Evolutionary conservation across 2,113 vertebrate genomes (phyloP).

Genomic region (Chaetodon trifascialis): DNA sequence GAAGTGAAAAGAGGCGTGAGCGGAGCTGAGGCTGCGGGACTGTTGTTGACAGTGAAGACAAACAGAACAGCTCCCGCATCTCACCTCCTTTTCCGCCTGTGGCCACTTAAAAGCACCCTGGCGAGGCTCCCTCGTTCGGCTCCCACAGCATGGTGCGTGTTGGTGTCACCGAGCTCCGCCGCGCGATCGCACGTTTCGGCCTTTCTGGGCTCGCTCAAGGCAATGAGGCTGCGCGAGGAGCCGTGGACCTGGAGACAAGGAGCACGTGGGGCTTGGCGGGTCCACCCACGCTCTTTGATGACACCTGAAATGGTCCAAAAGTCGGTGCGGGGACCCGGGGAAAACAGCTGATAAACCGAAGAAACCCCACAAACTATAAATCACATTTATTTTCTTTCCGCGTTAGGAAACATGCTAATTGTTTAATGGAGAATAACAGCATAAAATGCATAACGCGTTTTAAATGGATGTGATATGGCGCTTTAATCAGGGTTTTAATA

Average conservation of each 20-base stretch:
- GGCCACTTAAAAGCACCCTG: constrained; percentile 12
- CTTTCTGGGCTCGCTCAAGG: constrained; percentile 1
- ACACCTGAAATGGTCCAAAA: background rate
- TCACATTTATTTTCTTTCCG: too few relatives aligned
- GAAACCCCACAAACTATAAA: too few relatives aligned
- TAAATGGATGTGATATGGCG: too few relatives aligned
- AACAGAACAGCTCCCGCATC: constrained; percentile 52
- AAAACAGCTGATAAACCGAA: too few relatives aligned
- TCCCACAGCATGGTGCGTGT: constrained; percentile 22
- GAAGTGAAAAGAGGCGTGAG: constrained; percentile 42
- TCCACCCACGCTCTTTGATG: constrained; percentile 42
- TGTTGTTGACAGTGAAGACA: constrained; percentile 46
- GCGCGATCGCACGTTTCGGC: background rate
- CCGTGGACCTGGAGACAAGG: constrained; percentile 45
- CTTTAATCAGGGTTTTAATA: too few relatives aligned
- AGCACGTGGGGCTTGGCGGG: constrained; percentile 67
- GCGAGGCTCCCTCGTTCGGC: constrained; percentile 14
- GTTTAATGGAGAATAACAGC: too few relatives aligned
- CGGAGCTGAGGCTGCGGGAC: constrained; percentile 20
- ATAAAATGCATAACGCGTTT: too few relatives aligned
- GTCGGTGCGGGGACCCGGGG: background rate
- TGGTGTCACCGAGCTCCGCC: background rate
- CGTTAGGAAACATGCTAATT: too few relatives aligned
- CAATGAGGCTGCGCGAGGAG: constrained; percentile 56
- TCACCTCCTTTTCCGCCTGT: constrained; percentile 16